These are phyloP conservation scores for Machaerirhynchus nigripectus DNA, from an alignment of 2,113 vertebrate species.

Conservation along the genomic window DNA sequence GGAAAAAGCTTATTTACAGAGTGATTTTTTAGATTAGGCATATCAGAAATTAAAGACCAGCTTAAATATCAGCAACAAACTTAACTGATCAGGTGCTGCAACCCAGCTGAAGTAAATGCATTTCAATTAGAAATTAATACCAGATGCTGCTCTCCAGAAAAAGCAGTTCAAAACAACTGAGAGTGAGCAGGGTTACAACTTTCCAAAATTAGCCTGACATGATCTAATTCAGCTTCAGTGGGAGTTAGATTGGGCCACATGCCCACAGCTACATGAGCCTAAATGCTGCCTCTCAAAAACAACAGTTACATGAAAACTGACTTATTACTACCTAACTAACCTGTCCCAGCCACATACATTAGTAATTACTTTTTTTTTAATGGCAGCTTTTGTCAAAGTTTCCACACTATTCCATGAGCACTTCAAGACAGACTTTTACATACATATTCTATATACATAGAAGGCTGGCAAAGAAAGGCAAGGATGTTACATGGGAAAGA, in stretches of 20 bases:
- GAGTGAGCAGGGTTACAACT: not conserved
- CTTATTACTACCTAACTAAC: not conserved
- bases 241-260: not conserved
- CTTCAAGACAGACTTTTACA: not conserved
- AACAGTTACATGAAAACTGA: not conserved
- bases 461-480: not conserved
- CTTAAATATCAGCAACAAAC: not conserved
- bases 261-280: not conserved
- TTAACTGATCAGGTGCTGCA: not conserved
- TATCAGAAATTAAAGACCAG: not conserved
- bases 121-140: not conserved
- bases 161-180: not conserved
- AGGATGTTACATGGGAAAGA: not conserved
- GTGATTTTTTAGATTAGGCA: not conserved
- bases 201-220: not conserved
- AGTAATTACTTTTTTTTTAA: not conserved
- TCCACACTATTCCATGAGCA: not conserved
- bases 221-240: slow-evolving; percentile 17
- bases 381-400: not conserved
- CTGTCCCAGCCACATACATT: not conserved
- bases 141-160: not conserved
- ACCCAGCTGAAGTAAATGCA: not conserved
- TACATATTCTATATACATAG: fast-evolving
- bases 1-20: not conserved
- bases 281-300: not conserved